Conservation (phyloP, 1,140 invertebrate genomes). For the Drosophila mayri region DNA sequence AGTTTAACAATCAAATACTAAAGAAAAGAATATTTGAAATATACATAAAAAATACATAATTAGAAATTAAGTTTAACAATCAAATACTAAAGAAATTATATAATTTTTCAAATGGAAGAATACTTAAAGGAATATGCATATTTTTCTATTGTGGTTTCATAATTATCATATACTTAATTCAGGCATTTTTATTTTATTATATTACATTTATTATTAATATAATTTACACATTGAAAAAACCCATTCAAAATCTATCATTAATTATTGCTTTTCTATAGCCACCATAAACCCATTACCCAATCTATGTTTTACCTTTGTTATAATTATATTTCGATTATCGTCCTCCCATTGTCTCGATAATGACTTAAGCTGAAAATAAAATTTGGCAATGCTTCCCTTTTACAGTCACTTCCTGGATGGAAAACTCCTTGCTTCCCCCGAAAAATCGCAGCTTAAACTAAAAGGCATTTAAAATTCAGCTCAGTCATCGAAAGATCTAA, state of each 20-base stretch:
- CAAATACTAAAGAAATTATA: too few relatives aligned
- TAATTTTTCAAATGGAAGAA: too few relatives aligned
- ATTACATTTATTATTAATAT: not conserved
- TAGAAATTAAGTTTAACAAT: too few relatives aligned
- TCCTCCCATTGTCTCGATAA: conserved; percentile 29
- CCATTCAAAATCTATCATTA: not conserved
- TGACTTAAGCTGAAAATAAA: conserved; percentile 32
- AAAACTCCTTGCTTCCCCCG: not conserved
- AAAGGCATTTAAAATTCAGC: conserved; percentile 55
- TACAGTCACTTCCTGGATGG: conserved; percentile 20
- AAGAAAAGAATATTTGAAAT: too few relatives aligned
- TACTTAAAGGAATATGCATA: too few relatives aligned
- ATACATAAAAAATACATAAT: too few relatives aligned
- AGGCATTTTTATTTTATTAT: not conserved
- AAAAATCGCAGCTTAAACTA: conserved; percentile 7
- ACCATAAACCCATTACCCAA: not conserved
- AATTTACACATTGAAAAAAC: not conserved
- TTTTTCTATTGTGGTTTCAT: too few relatives aligned
- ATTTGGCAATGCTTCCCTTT: conserved; percentile 16
- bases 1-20: too few relatives aligned
- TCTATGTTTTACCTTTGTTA: not conserved
- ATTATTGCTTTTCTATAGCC: not conserved
- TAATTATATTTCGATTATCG: conserved; percentile 26
- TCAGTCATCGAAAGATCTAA: conserved; percentile 56
- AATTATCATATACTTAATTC: too few relatives aligned